phyloP scores from a whole-genome alignment of 2,113 vertebrate genomes.

The Eurystomus gularis region DNA sequence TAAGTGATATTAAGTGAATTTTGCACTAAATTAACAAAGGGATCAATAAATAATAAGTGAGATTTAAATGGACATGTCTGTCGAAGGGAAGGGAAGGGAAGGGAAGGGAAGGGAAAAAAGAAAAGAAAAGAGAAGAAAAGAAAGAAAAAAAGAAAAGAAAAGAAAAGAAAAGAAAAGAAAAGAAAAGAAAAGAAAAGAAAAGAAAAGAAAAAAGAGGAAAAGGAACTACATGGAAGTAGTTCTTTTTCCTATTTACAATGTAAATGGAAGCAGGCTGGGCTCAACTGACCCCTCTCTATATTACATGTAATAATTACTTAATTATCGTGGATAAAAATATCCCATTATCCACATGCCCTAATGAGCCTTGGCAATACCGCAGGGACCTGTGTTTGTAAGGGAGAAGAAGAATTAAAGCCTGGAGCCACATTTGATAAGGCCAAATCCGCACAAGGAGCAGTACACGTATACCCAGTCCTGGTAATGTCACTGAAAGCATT shows the following conservation, averaged over 20 bases:
- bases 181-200: too few relatives aligned
- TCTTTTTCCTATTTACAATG: background rate
- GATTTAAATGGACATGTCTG: background rate
- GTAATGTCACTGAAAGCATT: background rate
- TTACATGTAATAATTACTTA: background rate
- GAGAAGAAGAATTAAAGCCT: background rate
- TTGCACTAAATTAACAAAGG: background rate
- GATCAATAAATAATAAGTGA: background rate
- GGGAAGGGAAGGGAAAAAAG: background rate
- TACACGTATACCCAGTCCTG: background rate
- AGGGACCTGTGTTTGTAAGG: background rate
- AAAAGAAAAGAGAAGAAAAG: background rate
- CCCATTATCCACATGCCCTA: constrained; percentile 3
- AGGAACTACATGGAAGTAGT: background rate
- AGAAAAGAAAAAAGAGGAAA: background rate
- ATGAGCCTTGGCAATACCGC: constrained; percentile 4
- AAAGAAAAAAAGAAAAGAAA: too few relatives aligned
- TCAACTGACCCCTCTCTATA: background rate
- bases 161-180: too few relatives aligned
- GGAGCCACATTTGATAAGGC: background rate
- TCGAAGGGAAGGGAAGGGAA: background rate
- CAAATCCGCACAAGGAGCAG: background rate
- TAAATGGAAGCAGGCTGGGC: background rate
- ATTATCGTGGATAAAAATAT: constrained; percentile 28
- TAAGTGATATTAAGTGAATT: background rate